Base-by-base conservation (phyloP, 1,140 invertebrate species). In the Diorhabda elongata region DNA sequence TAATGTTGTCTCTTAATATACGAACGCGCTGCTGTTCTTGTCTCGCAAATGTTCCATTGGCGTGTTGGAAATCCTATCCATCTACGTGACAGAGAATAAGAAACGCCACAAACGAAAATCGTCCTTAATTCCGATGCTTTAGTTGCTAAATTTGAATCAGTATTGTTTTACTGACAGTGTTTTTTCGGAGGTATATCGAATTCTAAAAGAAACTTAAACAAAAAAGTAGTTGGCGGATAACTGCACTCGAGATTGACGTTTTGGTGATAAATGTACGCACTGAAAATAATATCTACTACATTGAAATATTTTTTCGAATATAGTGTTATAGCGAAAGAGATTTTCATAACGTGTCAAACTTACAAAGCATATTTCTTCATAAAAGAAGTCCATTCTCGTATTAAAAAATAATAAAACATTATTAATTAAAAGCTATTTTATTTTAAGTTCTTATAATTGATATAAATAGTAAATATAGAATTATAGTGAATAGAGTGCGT, bases 121-220 rank as follows among this genome's bases (percentile, higher is more conserved):
- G 43, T 11, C 61, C 61, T 42, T n/a, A 62, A 9, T 7, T 44
- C 7, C 8, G 4, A 5, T 11, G 61, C 26, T 62, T 62, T 44
- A 44, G 11, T n/a, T 44, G n/a, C 42, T n/a, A 62, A 8, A 3
- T 52, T 52, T 52, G 43, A 44, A n/a, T 62, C 0, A 44, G n/a
- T 43, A 6, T 44, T 56, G 26, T 52, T 63, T 5, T 6, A 42
- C 45, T 64, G 63, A n/a, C 52, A n/a, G 63, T 56, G 43, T 62
- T 62, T 64, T 64, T 64, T 64, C 47, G 8, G 42, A 6, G 63
- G 63, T 64, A 64, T 64, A 64, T 70, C 58, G 66, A 66, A 66
- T 70, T 66, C 66, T 67, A 63, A 67, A 71, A 67, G 69, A 71
- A 71, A 57, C 69, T 61, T 56, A 8, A 41, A 63, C 66, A 66